Conservation (phyloP, 2,797 vertebrate genomes). For the Euthynnus affinis region DNA sequence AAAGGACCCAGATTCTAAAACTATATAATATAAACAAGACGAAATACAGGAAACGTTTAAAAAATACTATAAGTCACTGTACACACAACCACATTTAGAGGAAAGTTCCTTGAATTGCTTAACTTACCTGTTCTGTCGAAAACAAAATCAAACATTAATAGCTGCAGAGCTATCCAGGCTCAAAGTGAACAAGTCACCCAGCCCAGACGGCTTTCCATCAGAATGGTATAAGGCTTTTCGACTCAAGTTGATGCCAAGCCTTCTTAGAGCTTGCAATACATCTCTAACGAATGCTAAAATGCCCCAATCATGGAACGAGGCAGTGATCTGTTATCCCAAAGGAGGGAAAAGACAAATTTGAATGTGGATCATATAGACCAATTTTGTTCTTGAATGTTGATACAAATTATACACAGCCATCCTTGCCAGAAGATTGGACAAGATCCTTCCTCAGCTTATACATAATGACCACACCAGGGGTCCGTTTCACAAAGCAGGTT, state of each 20-base stretch:
- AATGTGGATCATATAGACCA: conserved; percentile 1
- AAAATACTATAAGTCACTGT: too few species aligned
- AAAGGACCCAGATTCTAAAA: too few species aligned
- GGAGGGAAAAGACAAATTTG: background rate
- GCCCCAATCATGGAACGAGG: background rate
- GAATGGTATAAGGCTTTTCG: conserved; percentile 9
- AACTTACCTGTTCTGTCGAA: background rate
- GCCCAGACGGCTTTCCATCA: conserved; percentile 1
- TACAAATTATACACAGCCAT: background rate
- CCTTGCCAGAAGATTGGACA: background rate
- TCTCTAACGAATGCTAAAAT: background rate
- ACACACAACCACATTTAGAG: background rate
- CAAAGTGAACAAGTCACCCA: background rate
- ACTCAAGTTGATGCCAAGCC: background rate
- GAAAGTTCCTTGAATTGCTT: background rate
- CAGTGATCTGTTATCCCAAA: background rate
- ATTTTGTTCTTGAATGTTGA: background rate
- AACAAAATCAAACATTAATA: background rate
- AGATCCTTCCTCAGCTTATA: background rate
- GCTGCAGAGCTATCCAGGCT: background rate
- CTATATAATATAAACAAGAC: too few species aligned
- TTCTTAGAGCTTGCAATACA: background rate
- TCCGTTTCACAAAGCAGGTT: too few species aligned
- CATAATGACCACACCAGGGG: too few species aligned
- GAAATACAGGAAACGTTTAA: too few species aligned